A percentile compares a stretch with the other conserved stretches of the same genome.
Conservation (phyloP, 2,113 vertebrate genomes). For the Setophaga coronata region DNA sequence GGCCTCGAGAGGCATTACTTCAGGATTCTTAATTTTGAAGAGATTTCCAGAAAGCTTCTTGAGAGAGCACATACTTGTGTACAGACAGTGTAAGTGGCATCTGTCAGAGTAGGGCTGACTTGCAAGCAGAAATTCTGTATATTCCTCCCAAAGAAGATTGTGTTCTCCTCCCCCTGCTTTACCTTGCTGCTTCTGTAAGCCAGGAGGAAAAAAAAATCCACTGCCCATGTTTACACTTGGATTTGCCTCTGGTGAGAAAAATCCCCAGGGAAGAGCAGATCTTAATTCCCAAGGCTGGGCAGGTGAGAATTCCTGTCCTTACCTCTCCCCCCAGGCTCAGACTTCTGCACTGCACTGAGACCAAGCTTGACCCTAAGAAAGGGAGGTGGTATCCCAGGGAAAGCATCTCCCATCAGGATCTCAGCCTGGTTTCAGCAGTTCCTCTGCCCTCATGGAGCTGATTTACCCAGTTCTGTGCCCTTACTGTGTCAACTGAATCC, state of each 20-base stretch:
- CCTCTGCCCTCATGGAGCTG: accelerated
- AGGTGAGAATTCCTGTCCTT: not conserved
- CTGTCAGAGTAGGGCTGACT: not conserved
- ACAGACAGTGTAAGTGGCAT: not conserved
- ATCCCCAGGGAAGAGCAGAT: not conserved
- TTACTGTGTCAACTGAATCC: accelerated
- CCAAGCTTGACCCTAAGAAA: not conserved
- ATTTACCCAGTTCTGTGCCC: not conserved
- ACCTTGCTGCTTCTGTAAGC: not conserved
- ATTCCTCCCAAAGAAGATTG: not conserved
- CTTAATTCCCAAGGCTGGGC: not conserved
- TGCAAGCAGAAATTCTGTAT: not conserved
- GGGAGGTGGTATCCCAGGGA: not conserved
- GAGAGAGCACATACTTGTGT: not conserved
- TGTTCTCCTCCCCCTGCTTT: not conserved
- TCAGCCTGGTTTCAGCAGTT: not conserved
- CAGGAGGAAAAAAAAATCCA: not conserved
- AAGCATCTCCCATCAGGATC: not conserved
- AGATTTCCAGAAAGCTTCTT: not conserved
- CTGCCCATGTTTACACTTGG: not conserved
- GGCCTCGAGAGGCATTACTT: not conserved
- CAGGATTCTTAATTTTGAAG: not conserved
- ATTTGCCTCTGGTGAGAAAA: not conserved
- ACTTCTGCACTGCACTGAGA: not conserved
- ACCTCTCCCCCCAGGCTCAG: not conserved